A percentile compares a stretch with the other conserved stretches of the same genome.
These are phyloP conservation scores for Scaptomyza graminum DNA, from an alignment of 1,140 invertebrate genomes.

Conservation along the genomic window DNA sequence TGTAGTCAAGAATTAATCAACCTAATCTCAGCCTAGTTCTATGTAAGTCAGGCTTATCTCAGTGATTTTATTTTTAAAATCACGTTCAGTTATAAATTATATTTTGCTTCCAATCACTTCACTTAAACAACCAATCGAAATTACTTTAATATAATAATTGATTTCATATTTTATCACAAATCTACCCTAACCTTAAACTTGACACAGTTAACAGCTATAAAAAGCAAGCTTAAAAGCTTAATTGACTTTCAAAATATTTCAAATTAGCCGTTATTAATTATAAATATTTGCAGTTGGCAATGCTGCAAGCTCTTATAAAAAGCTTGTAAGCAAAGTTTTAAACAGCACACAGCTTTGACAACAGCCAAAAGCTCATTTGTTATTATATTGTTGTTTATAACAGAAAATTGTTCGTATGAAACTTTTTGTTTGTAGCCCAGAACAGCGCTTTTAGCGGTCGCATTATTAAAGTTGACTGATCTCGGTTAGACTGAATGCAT, in stretches of 20 bases:
- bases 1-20: background rate
- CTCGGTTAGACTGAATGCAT: slow-evolving; percentile 21
- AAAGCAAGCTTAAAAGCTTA: background rate
- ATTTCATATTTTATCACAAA: slow-evolving; percentile 1
- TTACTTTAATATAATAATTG: background rate
- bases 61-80: background rate
- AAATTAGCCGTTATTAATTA: slow-evolving; percentile 17
- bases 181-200: background rate
- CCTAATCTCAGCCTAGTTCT: background rate
- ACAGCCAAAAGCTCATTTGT: slow-evolving; percentile 31
- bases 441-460: background rate
- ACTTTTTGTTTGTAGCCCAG: background rate
- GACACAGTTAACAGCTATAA: slow-evolving; percentile 1
- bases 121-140: too few species aligned
- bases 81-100: background rate
- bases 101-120: background rate
- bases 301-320: slow-evolving; percentile 7
- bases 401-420: background rate
- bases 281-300: slow-evolving; percentile 20
- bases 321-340: slow-evolving; percentile 22
- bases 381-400: slow-evolving; percentile 38
- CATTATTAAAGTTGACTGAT: slow-evolving; percentile 36
- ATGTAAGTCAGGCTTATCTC: background rate
- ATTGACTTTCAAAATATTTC: background rate
- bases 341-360: background rate